Percentiles rank a stretch among this genome's conserved stretches.
phyloP scores from a whole-genome alignment of 2,797 vertebrate genomes.

The Gouania willdenowi region DNA sequence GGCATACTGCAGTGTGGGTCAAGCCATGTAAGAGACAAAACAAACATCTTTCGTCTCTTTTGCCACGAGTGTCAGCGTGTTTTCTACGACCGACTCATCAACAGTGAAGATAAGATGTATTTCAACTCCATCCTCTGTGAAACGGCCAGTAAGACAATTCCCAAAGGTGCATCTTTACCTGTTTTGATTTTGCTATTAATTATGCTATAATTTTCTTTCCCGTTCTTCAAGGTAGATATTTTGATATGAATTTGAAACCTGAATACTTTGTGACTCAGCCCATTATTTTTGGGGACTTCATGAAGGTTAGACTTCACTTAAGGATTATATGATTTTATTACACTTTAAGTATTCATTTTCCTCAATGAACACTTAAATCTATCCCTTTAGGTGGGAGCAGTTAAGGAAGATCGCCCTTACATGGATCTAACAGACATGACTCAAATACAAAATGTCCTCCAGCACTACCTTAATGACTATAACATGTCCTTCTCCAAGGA shows the following conservation, averaged over 20 bases:
- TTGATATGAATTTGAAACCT: constrained; percentile 75
- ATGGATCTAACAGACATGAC: constrained; percentile 79
- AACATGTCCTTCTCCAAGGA: constrained; percentile 82
- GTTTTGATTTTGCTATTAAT: neutral
- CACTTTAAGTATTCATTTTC: neutral
- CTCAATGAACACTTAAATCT: neutral
- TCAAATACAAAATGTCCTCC: constrained; percentile 78
- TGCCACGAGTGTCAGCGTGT: constrained; percentile 85
- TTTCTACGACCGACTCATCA: constrained; percentile 84
- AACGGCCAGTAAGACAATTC: constrained; percentile 77
- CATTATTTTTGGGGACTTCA: constrained; percentile 86
- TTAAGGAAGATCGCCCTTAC: constrained; percentile 74
- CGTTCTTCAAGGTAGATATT: constrained; percentile 85
- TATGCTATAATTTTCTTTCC: too few relatives aligned
- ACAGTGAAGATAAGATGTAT: constrained; percentile 81
- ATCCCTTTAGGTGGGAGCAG: constrained; percentile 63
- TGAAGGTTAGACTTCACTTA: constrained; percentile 66
- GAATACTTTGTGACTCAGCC: constrained; percentile 76
- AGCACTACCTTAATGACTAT: constrained; percentile 86
- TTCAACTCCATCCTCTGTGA: constrained; percentile 82
- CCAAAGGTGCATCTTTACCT: neutral
- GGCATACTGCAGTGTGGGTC: constrained; percentile 82
- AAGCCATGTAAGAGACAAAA: constrained; percentile 73
- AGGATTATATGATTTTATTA: neutral
- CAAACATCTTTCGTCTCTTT: constrained; percentile 82